Percentiles rank a stretch among this genome's conserved stretches.
These are phyloP conservation scores for Scelioninae gen. 2 DNA, from an alignment of 2,888 invertebrate genomes.

Conservation along the genomic window DNA sequence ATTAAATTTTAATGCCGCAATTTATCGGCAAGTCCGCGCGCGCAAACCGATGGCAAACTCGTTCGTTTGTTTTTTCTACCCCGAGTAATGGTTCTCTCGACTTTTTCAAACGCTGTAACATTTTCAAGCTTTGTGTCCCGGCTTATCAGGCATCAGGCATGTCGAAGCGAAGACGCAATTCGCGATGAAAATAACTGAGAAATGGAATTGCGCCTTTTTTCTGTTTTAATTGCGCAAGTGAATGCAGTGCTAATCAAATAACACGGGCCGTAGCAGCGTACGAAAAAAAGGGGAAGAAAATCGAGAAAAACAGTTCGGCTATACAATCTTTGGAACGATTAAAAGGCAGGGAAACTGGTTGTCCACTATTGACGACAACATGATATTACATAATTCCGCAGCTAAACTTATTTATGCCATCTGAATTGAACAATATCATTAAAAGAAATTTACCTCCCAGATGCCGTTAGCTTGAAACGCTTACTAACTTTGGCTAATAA, in stretches of 20 bases:
- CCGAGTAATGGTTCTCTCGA: too few species aligned
- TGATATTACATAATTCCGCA: constrained; percentile 55
- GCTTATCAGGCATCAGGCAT: too few species aligned
- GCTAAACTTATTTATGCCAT: constrained; percentile 57
- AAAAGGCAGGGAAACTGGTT: constrained; percentile 45
- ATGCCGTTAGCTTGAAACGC: constrained; percentile 48
- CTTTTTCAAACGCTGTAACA: too few species aligned
- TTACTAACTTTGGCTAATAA: constrained; percentile 57
- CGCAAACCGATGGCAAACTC: too few species aligned
- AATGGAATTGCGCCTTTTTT: constrained; percentile 2
- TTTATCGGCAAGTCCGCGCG: too few species aligned
- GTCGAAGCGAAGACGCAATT: too few species aligned
- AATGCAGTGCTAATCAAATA: constrained; percentile 27
- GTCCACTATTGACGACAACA: constrained; percentile 55
- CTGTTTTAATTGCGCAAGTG: constrained; percentile 22
- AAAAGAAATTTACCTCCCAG: constrained; percentile 58
- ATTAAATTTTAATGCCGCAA: too few species aligned
- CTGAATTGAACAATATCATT: constrained; percentile 58
- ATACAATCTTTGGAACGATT: constrained; percentile 50
- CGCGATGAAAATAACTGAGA: constrained; percentile 6
- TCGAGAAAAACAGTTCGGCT: constrained; percentile 2
- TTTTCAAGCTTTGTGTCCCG: too few species aligned
- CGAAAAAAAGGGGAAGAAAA: constrained; percentile 13
- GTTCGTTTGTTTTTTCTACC: too few species aligned
- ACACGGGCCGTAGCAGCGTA: constrained; percentile 3